Percentiles rank a stretch among this genome's conserved stretches.
phyloP scores from a whole-genome alignment of 2,797 vertebrate species.

The Tenualosa thibaudeaui region DNA sequence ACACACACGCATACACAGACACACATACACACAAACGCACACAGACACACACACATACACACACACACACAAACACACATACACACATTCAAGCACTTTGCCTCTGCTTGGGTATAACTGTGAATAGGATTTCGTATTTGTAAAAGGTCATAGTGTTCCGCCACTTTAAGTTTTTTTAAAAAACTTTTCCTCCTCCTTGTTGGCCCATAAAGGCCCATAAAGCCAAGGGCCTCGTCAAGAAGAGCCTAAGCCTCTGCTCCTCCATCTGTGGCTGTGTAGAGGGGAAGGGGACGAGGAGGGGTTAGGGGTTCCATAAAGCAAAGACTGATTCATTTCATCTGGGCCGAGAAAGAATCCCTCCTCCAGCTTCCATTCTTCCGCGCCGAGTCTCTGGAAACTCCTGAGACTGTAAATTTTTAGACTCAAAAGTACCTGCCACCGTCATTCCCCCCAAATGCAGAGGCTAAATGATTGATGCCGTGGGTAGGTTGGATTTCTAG shows the following conservation, averaged over 20 bases:
- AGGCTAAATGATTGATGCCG: not conserved
- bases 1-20: not conserved
- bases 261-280: not conserved
- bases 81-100: not conserved
- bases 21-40: not conserved
- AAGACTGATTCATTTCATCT: conserved; percentile 3
- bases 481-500: not conserved
- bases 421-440: not conserved
- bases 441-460: not conserved
- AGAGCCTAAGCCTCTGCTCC: not conserved
- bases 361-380: not conserved
- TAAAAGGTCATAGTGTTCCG: conserved; percentile 15
- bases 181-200: conserved; percentile 25
- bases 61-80: not conserved
- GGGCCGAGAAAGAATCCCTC: not conserved
- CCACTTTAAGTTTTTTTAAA: not conserved
- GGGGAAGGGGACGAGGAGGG: not conserved
- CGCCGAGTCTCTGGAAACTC: not conserved
- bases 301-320: not conserved
- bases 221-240: not conserved
- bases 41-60: not conserved
- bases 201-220: not conserved
- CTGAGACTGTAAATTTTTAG: not conserved
- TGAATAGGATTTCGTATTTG: conserved; percentile 16
- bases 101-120: not conserved